phyloP scores from a whole-genome alignment of 1,140 invertebrate species.

The Sitophilus oryzae region DNA sequence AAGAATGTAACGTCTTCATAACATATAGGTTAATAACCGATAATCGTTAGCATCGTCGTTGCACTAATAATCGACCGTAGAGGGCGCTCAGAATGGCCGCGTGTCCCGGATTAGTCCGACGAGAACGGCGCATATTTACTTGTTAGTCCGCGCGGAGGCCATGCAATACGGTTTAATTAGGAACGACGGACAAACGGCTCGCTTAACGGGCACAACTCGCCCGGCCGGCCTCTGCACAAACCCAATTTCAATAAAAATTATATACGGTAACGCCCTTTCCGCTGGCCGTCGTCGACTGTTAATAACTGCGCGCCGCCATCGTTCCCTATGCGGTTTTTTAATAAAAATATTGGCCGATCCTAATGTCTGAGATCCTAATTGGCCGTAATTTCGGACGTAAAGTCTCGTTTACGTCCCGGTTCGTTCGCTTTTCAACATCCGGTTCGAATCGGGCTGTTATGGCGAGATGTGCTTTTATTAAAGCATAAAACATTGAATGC shows the following conservation, averaged over 20 bases:
- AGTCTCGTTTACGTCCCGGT: conserved; percentile 18
- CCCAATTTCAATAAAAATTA: conserved; percentile 26
- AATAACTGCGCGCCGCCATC: conserved; percentile 20
- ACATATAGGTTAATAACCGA: conserved; percentile 14
- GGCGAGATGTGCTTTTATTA: too few relatives aligned
- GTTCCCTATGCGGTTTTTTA: conserved; percentile 23
- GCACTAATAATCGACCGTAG: conserved; percentile 18
- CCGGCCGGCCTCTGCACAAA: conserved; percentile 18
- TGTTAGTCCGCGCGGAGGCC: conserved; percentile 16
- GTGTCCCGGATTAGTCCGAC: conserved; percentile 19
- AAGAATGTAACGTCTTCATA: too few relatives aligned
- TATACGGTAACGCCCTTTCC: conserved; percentile 18
- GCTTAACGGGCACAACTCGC: conserved; percentile 19
- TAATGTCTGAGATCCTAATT: conserved; percentile 24
- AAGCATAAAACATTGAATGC: too few relatives aligned
- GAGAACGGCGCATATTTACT: conserved; percentile 26
- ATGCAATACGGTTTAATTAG: conserved; percentile 25
- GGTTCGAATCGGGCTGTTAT: too few relatives aligned
- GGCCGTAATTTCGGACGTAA: conserved; percentile 20
- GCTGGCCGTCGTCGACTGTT: conserved; percentile 22
- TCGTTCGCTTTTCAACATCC: too few relatives aligned
- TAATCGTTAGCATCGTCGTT: conserved; percentile 15
- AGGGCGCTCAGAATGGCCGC: conserved; percentile 14
- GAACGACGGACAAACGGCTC: conserved; percentile 21
- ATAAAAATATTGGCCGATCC: conserved; percentile 25